Evolutionary conservation across 2,888 invertebrate species (phyloP).

Genomic region (Dorcus hopei): DNA sequence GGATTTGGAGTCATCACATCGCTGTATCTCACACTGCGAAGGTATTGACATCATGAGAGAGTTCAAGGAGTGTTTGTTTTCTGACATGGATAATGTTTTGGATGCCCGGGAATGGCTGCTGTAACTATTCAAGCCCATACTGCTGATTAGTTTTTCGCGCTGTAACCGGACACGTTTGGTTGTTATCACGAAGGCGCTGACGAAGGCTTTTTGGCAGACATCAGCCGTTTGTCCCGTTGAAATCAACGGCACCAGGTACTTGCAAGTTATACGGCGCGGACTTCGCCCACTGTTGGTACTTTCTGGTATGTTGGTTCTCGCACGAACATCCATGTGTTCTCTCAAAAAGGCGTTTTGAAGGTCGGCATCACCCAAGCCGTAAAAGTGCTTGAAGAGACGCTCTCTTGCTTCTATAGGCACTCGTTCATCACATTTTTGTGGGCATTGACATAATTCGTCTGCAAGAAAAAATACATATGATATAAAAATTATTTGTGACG

Average conservation of each 20-base stretch:
- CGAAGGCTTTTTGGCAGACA: conserved; percentile 57
- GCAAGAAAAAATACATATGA: conserved; percentile 31
- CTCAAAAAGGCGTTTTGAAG: conserved; percentile 53
- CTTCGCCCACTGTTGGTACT: conserved; percentile 36
- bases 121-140: conserved; percentile 48
- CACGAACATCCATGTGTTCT: conserved; percentile 52
- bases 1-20: conserved; percentile 11
- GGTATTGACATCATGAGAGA: conserved; percentile 19
- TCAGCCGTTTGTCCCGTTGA: conserved; percentile 44
- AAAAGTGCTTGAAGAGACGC: conserved; percentile 51
- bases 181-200: conserved; percentile 55
- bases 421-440: conserved; percentile 54
- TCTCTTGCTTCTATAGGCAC: conserved; percentile 49
- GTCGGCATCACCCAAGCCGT: conserved; percentile 51
- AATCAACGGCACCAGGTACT: conserved; percentile 51
- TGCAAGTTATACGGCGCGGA: conserved; percentile 53
- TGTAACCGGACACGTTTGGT: conserved; percentile 54
- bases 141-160: conserved; percentile 52
- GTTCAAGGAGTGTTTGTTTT: conserved; percentile 9
- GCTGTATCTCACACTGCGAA: conserved; percentile 23
- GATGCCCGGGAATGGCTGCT: conserved; percentile 38
- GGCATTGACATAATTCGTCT: conserved; percentile 54
- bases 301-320: conserved; percentile 36
- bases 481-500: too few relatives aligned
- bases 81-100: conserved; percentile 15